Evolutionary conservation across 2,113 vertebrate genomes (phyloP).

Genomic region (Apistogramma diplotaenia): DNA sequence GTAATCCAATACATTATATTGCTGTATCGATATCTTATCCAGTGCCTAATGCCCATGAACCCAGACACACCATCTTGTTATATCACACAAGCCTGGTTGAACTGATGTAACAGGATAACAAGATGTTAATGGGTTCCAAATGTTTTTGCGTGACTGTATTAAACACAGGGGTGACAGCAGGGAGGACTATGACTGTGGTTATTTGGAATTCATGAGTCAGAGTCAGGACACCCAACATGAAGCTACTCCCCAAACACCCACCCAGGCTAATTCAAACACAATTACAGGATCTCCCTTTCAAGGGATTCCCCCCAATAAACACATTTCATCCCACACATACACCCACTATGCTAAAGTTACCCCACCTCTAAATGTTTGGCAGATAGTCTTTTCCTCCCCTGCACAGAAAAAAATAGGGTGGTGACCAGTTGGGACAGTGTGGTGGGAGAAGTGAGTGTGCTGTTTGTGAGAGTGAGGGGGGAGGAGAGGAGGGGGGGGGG

Average conservation of each 20-base stretch:
- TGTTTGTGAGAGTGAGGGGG: neutral
- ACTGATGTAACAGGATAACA: constrained; percentile 2
- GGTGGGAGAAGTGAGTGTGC: neutral
- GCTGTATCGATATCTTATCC: neutral
- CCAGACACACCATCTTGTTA: neutral
- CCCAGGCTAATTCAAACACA: constrained; percentile 38
- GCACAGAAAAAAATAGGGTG: constrained; percentile 41
- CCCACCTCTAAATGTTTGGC: constrained; percentile 58
- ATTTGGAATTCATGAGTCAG: constrained; percentile 69
- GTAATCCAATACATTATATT: neutral
- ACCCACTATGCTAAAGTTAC: constrained; percentile 12
- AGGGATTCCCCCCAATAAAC: constrained; percentile 63
- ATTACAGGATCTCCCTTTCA: constrained; percentile 69
- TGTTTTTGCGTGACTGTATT: constrained; percentile 8
- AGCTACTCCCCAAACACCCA: constrained; percentile 20
- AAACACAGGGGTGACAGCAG: constrained; percentile 13
- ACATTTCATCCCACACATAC: constrained; percentile 7
- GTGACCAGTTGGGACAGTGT: constrained; percentile 35
- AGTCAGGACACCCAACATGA: constrained; percentile 23
- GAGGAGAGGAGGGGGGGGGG: neutral
- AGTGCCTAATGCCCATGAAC: neutral
- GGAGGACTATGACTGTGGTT: constrained; percentile 42
- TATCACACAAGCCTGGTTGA: neutral
- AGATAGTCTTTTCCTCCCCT: constrained; percentile 37
- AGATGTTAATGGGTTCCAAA: neutral